A percentile compares a stretch with the other conserved stretches of the same genome.
Conservation (phyloP, 2,797 vertebrate genomes). For the Artibeus jamaicensis region DNA sequence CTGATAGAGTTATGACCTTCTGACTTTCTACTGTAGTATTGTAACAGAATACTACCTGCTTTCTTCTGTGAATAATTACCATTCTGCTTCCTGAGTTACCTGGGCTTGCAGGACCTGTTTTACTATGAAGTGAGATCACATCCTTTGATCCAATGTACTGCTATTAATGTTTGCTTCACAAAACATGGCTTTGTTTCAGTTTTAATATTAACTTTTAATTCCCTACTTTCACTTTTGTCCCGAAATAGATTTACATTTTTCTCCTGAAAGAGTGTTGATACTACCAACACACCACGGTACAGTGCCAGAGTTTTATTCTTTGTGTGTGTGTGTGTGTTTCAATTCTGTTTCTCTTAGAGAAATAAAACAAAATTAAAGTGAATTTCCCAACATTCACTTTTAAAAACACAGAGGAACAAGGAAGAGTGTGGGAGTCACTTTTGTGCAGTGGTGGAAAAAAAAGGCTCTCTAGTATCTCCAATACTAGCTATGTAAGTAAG, state of each 20-base stretch:
- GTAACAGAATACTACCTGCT: slow-evolving; percentile 84
- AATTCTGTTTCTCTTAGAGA: background rate
- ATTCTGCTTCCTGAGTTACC: slow-evolving; percentile 89
- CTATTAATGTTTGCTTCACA: slow-evolving; percentile 78
- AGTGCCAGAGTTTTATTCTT: background rate
- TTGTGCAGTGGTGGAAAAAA: background rate
- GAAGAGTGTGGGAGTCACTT: background rate
- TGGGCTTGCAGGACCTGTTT: slow-evolving; percentile 95
- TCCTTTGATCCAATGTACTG: slow-evolving; percentile 83
- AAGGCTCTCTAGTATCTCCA: background rate
- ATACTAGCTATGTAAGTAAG: background rate
- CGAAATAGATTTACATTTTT: rapidly evolving
- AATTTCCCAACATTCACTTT: background rate
- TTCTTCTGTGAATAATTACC: slow-evolving; percentile 86
- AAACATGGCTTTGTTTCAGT: slow-evolving; percentile 81
- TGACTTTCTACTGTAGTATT: slow-evolving; percentile 74
- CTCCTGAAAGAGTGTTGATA: background rate
- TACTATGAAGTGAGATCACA: slow-evolving; percentile 87
- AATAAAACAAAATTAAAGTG: background rate
- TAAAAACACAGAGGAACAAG: background rate
- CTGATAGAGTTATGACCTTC: slow-evolving; percentile 81
- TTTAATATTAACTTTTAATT: slow-evolving; percentile 63
- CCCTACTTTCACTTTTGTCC: slow-evolving; percentile 69
- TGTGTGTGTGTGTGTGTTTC: background rate
- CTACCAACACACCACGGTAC: background rate